Evolutionary conservation across 2,888 invertebrate species (phyloP), one percentile per base, ranked within the genome.

Genomic region (Argynnis bischoffii): DNA sequence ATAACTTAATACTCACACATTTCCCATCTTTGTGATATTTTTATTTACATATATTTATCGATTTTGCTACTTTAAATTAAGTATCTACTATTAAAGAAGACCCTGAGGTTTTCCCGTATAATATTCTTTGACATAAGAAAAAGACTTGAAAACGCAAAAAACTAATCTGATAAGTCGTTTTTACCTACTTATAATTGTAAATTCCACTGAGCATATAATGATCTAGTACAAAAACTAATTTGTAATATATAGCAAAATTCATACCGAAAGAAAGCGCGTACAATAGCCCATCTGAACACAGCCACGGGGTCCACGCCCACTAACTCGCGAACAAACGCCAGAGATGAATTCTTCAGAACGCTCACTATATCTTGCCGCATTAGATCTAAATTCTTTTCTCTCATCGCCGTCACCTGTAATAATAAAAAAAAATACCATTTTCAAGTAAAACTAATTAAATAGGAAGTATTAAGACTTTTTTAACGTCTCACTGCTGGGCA

Each of bases 281-380:
- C 95, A 75, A 98, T 98, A 11, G 98, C 98, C 98, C 98, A 98
- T 66, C 98, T 94, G 83, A 97, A 98, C 35, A 98, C 97, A 2
- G 98, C 98, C 0, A 98, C 97, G 0, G 98, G 98, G 92, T 98
- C 98, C 5, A 97, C 96, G 5, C 98, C 98, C 55, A 98, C 98
- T 69, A 99, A 90, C 86, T 99, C 98, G 53, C 98, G 93, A 5
- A 99, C 98, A 87, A 99, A 98, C 0, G 98, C 97, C 86, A 98
- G 95, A 67, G 97, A 97, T 68, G 98, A 98, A 89, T 98, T 98
- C 90, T 99, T 99, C 75, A 99, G 85, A 57, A 98, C 98, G 70
- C 97, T 97, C 70, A 99, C 97, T 67, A 99, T 98, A 83, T 99
- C 99, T 73, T 97, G 97, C 66, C 98, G 94, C 96, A 99, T 98